Percentiles rank a stretch among this genome's conserved stretches.
These are phyloP conservation scores for Sceloporus undulatus DNA, from an alignment of 2,113 vertebrate genomes.

Conservation along the genomic window DNA sequence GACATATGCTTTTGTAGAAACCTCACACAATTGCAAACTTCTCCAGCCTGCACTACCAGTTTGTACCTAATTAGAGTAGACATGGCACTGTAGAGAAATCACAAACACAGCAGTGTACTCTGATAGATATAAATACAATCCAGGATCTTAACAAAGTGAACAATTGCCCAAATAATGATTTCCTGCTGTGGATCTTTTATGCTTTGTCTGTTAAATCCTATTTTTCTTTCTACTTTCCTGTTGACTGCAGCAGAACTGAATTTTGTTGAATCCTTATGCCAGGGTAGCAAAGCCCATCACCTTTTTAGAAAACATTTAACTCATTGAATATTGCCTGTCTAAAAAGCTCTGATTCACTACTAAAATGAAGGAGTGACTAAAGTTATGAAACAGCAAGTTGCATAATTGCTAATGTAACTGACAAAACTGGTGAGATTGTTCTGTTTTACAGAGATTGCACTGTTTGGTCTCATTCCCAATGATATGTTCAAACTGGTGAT, in stretches of 20 bases:
- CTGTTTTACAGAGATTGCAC: conserved; percentile 26
- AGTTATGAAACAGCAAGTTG: conserved; percentile 1
- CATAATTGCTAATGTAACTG: conserved; percentile 51
- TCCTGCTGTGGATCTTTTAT: conserved; percentile 77
- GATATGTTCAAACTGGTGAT: neutral
- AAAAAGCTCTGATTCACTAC: conserved; percentile 13
- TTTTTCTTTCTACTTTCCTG: conserved; percentile 85
- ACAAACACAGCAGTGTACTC: conserved; percentile 68
- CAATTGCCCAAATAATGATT: conserved; percentile 81
- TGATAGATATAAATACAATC: conserved; percentile 65
- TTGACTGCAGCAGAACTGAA: conserved; percentile 80
- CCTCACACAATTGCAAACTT: conserved; percentile 59
- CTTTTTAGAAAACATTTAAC: conserved; percentile 68
- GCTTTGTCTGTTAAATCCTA: conserved; percentile 85
- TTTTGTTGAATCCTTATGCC: conserved; percentile 70
- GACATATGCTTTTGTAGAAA: conserved; percentile 63
- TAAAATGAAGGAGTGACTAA: conserved; percentile 55
- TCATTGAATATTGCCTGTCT: conserved; percentile 44
- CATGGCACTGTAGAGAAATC: conserved; percentile 69
- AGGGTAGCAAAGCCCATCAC: conserved; percentile 78
- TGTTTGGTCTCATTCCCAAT: conserved; percentile 51
- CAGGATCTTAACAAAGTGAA: conserved; percentile 78
- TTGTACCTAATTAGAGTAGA: conserved; percentile 77
- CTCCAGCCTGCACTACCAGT: conserved; percentile 49
- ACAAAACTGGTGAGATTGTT: conserved; percentile 21